phyloP scores from a whole-genome alignment of 2,797 vertebrate genomes.

The Falco columbarius region DNA sequence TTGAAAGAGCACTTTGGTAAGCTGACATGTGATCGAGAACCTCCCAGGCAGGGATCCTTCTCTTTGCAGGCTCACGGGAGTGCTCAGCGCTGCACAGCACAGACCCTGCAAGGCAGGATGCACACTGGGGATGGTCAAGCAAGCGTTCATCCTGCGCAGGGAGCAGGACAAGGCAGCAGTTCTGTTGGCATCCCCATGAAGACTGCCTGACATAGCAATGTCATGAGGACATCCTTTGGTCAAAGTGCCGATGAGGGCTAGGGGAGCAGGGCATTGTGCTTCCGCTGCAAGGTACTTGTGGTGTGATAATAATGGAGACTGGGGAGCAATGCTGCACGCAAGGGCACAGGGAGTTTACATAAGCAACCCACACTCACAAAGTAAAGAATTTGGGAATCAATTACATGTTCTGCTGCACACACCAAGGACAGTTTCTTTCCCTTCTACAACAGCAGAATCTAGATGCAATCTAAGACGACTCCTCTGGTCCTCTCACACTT shows the following conservation, averaged over 20 bases:
- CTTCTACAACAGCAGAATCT: background rate
- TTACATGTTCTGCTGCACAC: background rate
- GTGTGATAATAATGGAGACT: background rate
- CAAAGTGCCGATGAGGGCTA: background rate
- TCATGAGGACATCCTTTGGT: background rate
- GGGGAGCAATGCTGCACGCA: accelerated
- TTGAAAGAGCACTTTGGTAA: background rate
- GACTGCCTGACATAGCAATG: background rate
- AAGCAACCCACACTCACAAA: background rate
- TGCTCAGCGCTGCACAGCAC: background rate
- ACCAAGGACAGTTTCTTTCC: background rate
- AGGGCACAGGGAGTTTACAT: background rate
- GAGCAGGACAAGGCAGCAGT: background rate
- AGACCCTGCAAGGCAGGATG: background rate
- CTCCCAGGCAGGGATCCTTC: background rate
- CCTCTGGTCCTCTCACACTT: background rate
- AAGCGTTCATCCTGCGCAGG: accelerated
- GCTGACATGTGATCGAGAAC: background rate
- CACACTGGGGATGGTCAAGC: background rate
- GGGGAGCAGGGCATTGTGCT: accelerated
- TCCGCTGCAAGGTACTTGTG: background rate
- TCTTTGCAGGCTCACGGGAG: background rate
- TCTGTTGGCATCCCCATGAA: background rate
- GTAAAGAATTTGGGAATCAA: background rate
- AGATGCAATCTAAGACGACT: background rate